Base-by-base conservation (phyloP, 2,888 invertebrate species). In the Onthophagus sagittarius region DNA sequence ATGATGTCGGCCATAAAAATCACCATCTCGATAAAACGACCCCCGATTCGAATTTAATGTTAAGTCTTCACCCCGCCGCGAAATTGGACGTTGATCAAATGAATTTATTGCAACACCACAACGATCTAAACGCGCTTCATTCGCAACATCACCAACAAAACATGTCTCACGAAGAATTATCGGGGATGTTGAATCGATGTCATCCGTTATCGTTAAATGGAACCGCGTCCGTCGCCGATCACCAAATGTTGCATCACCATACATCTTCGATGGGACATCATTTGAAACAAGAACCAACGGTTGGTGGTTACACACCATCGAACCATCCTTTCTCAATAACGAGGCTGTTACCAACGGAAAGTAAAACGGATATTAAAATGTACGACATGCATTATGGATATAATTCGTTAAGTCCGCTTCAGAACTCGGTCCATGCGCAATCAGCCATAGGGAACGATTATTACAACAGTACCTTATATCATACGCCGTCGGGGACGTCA, bases 281-380 rank as follows among this genome's bases (percentile, higher is more conserved):
- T 81, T 86, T 95, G 79, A 95, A 95, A 84, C 85, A 85, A 77
- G 85, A 85, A 79, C 85, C 85, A 1, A 77, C 83, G 5, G 23
- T 23, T 23, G 23, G 23, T 23, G 84, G 84, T 63, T 94, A 94
- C 83, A 93, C 94, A 74, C 93, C 94, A 13, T 91, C 94, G 78
- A 94, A 90, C 84, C 97, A 96, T 84, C 97, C 97, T 23, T 98
- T 98, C 88, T 96, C 96, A 85, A 98, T 98, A 86, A 96, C 94
- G 81, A 92, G 96, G 85, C 89, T 98, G 83, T 89, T 98, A 82
- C 96, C 97, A 72, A 90, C 92, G 71, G 95, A 95, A 85, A 92
- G 93, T 78, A 95, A 96, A 86, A 89, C 95, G 78, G 96, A 96
- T 86, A 91, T 95, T 80, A 96, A 96, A 87, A 95, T 96, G 94